These are phyloP conservation scores for Drosophila orena DNA, from an alignment of 1,140 invertebrate species.

Conservation along the genomic window DNA sequence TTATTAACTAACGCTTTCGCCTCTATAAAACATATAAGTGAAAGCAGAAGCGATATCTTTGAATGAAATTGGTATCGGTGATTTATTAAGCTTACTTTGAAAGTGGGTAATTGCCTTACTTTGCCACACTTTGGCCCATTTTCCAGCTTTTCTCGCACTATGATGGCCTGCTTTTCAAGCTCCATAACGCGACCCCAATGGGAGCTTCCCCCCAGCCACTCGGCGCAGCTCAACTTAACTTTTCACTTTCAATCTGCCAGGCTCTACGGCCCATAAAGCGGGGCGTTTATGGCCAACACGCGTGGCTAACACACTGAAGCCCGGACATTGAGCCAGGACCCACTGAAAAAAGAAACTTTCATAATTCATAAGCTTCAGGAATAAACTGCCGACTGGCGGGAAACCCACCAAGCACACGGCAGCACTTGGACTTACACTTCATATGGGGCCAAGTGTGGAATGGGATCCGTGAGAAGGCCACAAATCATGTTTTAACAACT, in stretches of 20 bases:
- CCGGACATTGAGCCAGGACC: not conserved
- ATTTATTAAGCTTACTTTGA: constrained; percentile 40
- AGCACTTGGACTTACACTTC: constrained; percentile 64
- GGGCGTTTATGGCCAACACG: constrained; percentile 79
- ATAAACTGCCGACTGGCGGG: constrained; percentile 34
- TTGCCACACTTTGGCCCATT: constrained; percentile 16
- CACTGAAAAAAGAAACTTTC: constrained; percentile 56
- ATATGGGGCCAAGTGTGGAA: not conserved
- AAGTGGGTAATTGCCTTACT: constrained; percentile 50
- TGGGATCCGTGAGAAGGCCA: constrained; percentile 1
- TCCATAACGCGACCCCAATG: constrained; percentile 61
- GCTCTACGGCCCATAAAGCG: constrained; percentile 70
- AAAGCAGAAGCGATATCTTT: not conserved
- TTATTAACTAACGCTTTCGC: no score
- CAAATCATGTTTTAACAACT: constrained; percentile 77
- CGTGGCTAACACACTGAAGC: constrained; percentile 49
- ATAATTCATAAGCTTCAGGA: constrained; percentile 71
- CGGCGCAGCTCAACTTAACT: constrained; percentile 59
- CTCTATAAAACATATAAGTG: not conserved
- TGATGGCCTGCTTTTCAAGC: constrained; percentile 49
- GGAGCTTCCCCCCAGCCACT: constrained; percentile 30
- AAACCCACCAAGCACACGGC: constrained; percentile 53
- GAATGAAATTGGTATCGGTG: constrained; percentile 13
- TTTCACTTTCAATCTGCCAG: constrained; percentile 80
- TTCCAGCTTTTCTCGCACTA: constrained; percentile 5